phyloP scores from a whole-genome alignment of 2,797 vertebrate genomes.

The Coracias cyanogaster region DNA sequence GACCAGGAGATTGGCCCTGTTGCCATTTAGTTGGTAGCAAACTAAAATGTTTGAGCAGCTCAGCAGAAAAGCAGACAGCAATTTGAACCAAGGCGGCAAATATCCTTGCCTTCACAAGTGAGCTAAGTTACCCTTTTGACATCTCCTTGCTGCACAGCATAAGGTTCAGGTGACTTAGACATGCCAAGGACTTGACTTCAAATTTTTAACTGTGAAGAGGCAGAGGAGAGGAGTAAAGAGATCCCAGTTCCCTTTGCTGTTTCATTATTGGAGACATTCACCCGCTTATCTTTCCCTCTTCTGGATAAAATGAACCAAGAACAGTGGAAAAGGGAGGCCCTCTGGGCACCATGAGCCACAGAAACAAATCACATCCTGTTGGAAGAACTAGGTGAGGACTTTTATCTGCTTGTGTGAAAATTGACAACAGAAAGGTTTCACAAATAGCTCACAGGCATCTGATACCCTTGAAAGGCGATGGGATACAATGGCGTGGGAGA shows the following conservation, averaged over 20 bases:
- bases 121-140: neutral
- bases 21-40: neutral
- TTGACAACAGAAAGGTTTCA: neutral
- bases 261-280: neutral
- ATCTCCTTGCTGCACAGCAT: neutral
- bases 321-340: neutral
- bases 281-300: neutral
- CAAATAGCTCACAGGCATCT: neutral
- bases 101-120: neutral
- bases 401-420: neutral
- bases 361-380: neutral
- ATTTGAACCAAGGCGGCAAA: neutral
- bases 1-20: accelerated
- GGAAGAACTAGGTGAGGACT: neutral
- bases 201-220: neutral
- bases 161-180: neutral
- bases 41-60: neutral
- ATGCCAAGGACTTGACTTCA: neutral
- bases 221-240: neutral
- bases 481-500: neutral
- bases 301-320: neutral
- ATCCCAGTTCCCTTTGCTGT: neutral
- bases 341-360: neutral
- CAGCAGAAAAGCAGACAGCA: neutral
- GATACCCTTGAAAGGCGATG: neutral